Conservation (phyloP, 2,113 vertebrate species). For the Procapra przewalskii region DNA sequence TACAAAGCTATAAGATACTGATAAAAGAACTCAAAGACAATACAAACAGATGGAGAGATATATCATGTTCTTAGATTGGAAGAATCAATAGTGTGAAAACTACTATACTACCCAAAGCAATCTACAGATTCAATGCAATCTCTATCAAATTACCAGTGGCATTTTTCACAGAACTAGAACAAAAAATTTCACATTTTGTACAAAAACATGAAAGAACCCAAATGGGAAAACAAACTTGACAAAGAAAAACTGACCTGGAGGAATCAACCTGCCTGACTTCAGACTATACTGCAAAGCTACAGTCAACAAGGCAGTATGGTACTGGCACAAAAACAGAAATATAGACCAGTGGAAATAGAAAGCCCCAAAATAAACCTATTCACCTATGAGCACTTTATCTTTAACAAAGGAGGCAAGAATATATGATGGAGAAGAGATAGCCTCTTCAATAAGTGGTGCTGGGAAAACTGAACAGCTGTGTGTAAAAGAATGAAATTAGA, state of each 20-base stretch:
- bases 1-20: not conserved
- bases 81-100: not conserved
- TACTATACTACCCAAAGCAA: not conserved
- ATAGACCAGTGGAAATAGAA: not conserved
- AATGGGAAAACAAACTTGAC: not conserved
- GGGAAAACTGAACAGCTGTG: not conserved
- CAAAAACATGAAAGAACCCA: not conserved
- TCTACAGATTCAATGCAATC: not conserved
- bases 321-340: not conserved
- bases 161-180: not conserved
- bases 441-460: not conserved
- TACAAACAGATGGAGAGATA: not conserved
- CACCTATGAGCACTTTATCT: not conserved
- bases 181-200: not conserved
- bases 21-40: not conserved
- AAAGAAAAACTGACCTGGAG: not conserved
- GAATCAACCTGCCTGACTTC: not conserved
- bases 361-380: not conserved
- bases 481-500: not conserved
- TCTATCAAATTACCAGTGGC: not conserved
- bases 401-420: not conserved
- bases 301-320: not conserved
- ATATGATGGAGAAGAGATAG: not conserved
- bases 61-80: not conserved
- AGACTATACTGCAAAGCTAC: not conserved